Evolutionary conservation across 2,888 invertebrate species (phyloP).

Genomic region (Nomada ruficornis): DNA sequence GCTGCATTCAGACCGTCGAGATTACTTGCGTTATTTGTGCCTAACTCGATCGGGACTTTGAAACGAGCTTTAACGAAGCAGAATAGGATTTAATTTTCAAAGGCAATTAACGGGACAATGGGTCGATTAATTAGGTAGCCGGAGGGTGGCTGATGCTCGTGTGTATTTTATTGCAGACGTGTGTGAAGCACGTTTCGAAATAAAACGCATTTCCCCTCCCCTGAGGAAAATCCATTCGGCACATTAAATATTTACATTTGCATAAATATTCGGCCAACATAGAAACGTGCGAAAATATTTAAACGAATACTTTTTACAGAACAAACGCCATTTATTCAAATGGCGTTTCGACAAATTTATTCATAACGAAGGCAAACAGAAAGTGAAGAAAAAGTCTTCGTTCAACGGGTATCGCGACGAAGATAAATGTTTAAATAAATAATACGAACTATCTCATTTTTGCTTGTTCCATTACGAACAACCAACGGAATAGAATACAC

Average conservation of each 20-base stretch:
- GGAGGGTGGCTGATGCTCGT: slow-evolving; percentile 19
- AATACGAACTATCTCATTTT: too few species aligned
- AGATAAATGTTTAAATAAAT: too few species aligned
- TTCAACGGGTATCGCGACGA: too few species aligned
- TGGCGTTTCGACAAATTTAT: too few species aligned
- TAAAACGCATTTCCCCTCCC: not conserved
- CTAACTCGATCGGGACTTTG: slow-evolving; percentile 55
- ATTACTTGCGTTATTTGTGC: slow-evolving; percentile 56
- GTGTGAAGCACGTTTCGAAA: slow-evolving; percentile 9
- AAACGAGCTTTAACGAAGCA: slow-evolving; percentile 61
- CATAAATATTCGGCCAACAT: not conserved
- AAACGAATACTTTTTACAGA: not conserved
- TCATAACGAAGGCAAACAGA: too few species aligned
- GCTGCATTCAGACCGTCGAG: slow-evolving; percentile 40
- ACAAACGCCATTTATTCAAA: not conserved
- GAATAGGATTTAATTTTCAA: slow-evolving; percentile 66
- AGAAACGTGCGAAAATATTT: not conserved
- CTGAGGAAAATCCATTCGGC: slow-evolving; percentile 4
- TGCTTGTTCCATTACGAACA: too few species aligned
- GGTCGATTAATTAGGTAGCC: slow-evolving; percentile 63
- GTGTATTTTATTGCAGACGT: slow-evolving; percentile 31
- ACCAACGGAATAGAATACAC: too few species aligned
- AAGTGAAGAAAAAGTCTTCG: too few species aligned
- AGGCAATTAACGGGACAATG: slow-evolving; percentile 65
- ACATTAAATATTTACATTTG: not conserved